These are phyloP conservation scores for Sphinx pinastri DNA, from an alignment of 2,888 invertebrate species.

Conservation along the genomic window DNA sequence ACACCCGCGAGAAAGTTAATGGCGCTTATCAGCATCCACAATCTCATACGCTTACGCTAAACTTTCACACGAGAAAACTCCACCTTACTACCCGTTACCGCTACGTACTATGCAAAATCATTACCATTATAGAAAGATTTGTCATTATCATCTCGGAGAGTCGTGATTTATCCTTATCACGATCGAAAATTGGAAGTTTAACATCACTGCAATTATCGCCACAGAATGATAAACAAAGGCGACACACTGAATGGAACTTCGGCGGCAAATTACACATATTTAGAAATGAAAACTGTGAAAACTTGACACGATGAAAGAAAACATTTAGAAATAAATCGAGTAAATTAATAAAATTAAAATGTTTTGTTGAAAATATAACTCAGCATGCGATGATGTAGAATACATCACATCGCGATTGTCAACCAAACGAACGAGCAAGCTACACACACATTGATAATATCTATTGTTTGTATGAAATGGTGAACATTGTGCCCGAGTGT, in stretches of 20 bases:
- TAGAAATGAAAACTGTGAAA: conserved; percentile 84
- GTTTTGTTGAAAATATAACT: conserved; percentile 81
- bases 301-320: conserved; percentile 79
- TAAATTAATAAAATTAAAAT: conserved; percentile 80
- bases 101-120: conserved; percentile 58
- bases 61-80: conserved; percentile 83
- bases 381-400: conserved; percentile 83
- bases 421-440: conserved; percentile 82
- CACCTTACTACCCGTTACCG: conserved; percentile 53
- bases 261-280: conserved; percentile 96
- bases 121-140: conserved; percentile 92
- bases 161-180: conserved; percentile 88
- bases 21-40: conserved; percentile 85
- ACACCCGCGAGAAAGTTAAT: conserved; percentile 85
- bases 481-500: conserved; percentile 65
- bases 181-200: conserved; percentile 90
- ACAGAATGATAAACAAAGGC: conserved; percentile 94
- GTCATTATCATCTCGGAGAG: conserved; percentile 89
- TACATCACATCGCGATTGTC: conserved; percentile 84
- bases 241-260: conserved; percentile 97
- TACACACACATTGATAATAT: conserved; percentile 73
- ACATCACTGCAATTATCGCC: conserved; percentile 88
- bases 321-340: conserved; percentile 82
- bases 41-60: conserved; percentile 81
- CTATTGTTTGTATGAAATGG: conserved; percentile 77